Percentiles rank a stretch among this genome's conserved stretches.
phyloP scores from a whole-genome alignment of 2,797 vertebrate genomes.

The Mastacembelus armatus region DNA sequence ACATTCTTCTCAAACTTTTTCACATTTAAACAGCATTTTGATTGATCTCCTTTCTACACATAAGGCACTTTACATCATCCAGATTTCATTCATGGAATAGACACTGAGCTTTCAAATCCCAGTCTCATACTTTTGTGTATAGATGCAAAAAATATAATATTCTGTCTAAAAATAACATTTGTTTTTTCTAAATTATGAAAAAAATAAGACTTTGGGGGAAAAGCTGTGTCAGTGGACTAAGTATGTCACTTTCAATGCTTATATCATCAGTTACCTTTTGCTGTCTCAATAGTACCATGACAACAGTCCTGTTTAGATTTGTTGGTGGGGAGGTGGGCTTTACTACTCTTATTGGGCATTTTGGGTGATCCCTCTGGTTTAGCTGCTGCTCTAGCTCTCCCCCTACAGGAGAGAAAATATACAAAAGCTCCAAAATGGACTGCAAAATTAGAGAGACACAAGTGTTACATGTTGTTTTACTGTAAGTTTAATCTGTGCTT shows the following conservation, averaged over 20 bases:
- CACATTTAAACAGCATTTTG: neutral
- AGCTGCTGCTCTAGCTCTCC: conserved; percentile 65
- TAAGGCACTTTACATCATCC: too few species aligned
- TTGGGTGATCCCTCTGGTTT: conserved; percentile 23
- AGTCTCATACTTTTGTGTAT: neutral
- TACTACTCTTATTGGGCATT: conserved; percentile 7
- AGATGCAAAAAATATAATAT: neutral
- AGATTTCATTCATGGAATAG: neutral
- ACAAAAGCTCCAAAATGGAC: neutral
- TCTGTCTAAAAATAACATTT: neutral
- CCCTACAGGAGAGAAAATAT: conserved; percentile 70
- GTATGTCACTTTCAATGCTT: neutral
- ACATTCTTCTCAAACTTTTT: too few species aligned
- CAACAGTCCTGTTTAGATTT: conserved; percentile 46
- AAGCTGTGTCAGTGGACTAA: neutral
- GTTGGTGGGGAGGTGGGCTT: conserved; percentile 20
- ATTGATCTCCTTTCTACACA: too few species aligned
- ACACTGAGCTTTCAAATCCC: neutral
- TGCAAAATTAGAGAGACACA: neutral
- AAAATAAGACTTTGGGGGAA: neutral
- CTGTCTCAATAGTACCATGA: conserved; percentile 26
- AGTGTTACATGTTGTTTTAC: neutral
- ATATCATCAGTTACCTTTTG: conserved; percentile 43
- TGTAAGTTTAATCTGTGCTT: neutral
- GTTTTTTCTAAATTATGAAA: neutral